Conservation (phyloP, 2,888 invertebrate genomes). For the Callinectes sapidus region DNA sequence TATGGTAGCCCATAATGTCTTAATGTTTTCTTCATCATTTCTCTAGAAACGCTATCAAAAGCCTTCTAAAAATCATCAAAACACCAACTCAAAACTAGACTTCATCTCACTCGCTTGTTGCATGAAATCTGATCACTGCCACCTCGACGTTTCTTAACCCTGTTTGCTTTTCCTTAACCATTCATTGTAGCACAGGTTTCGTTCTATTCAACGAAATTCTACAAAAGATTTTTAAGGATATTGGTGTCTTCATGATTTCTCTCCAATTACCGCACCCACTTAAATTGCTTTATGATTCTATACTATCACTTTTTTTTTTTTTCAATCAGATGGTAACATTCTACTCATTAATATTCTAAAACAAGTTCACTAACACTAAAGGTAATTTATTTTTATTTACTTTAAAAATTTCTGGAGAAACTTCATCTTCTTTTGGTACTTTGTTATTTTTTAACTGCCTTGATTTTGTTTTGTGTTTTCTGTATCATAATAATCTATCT, state of each 20-base stretch:
- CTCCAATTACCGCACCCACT: conserved; percentile 35
- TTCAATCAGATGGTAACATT: conserved; percentile 10
- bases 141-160: background rate
- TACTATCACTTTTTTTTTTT: background rate
- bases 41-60: background rate
- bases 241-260: background rate
- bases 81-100: background rate
- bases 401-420: conserved; percentile 38
- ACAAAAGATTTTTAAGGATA: background rate
- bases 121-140: background rate
- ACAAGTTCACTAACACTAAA: conserved; percentile 7
- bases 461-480: background rate
- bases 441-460: conserved; percentile 20
- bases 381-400: background rate
- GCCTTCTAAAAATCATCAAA: background rate
- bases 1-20: background rate
- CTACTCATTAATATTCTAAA: background rate
- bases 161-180: background rate
- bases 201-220: background rate
- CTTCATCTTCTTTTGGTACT: conserved; percentile 3
- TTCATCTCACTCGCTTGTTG: conserved; percentile 25
- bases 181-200: background rate
- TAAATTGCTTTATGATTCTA: background rate
- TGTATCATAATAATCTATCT: conserved; percentile 15
- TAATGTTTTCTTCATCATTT: background rate